These are phyloP conservation scores for Lepilemur ruficaudatus DNA, from an alignment of 2,797 vertebrate genomes.

Conservation along the genomic window DNA sequence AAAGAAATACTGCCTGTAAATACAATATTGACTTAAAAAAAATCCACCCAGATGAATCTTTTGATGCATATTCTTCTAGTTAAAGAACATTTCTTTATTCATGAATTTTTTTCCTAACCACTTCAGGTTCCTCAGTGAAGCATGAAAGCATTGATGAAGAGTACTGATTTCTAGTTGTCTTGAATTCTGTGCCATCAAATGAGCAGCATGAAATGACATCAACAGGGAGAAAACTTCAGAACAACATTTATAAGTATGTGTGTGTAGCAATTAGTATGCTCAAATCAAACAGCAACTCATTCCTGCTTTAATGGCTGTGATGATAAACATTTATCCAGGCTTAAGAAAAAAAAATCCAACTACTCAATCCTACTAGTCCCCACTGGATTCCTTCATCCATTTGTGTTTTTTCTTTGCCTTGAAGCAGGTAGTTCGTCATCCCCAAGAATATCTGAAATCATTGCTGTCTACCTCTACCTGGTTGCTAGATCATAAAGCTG, in stretches of 20 bases:
- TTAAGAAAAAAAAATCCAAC: constrained; percentile 13
- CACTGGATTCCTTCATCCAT: neutral
- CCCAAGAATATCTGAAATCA: neutral
- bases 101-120: constrained; percentile 38
- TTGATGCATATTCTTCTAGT: constrained; percentile 59
- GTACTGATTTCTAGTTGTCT: constrained; percentile 68
- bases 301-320: neutral
- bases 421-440: constrained; percentile 33
- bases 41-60: constrained; percentile 36
- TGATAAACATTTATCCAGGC: constrained; percentile 54
- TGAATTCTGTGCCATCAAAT: constrained; percentile 58
- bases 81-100: constrained; percentile 69
- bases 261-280: constrained; percentile 15
- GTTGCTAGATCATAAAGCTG: neutral
- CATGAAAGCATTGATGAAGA: constrained; percentile 59
- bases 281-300: neutral
- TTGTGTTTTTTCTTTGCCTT: constrained; percentile 24
- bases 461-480: neutral
- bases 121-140: constrained; percentile 50
- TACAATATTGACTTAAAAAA: constrained; percentile 49
- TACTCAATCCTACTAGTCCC: neutral
- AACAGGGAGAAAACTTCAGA: neutral
- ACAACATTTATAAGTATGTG: constrained; percentile 28
- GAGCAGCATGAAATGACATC: constrained; percentile 54
- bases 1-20: constrained; percentile 47